Percentiles rank a stretch among this genome's conserved stretches.
Conservation (phyloP, 1,140 invertebrate genomes). For the Polypedilum vanderplanki region DNA sequence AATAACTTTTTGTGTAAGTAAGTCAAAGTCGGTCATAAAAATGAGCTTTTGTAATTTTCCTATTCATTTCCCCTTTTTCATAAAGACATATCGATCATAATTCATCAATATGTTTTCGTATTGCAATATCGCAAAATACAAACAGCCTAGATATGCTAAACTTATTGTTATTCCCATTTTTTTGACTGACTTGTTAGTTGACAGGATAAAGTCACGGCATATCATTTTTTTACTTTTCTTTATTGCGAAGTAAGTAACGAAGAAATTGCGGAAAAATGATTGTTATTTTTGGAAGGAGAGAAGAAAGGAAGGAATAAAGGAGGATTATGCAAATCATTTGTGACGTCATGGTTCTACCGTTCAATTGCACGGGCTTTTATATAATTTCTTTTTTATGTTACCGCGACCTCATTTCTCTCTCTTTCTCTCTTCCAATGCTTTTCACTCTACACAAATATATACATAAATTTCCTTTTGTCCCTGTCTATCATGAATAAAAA, state of each 20-base stretch:
- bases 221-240: background rate
- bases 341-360: constrained; percentile 21
- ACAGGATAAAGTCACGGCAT: constrained; percentile 16
- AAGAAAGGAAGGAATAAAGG: background rate
- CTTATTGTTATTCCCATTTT: background rate
- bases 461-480: background rate
- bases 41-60: background rate
- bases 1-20: no score
- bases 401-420: constrained; percentile 12
- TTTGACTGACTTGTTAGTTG: background rate
- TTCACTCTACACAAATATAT: no score
- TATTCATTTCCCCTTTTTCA: background rate
- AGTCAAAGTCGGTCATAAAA: no score
- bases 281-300: background rate
- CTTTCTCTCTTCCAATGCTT: background rate
- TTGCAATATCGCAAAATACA: constrained; percentile 8
- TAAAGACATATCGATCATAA: background rate
- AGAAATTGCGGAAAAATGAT: constrained; percentile 13
- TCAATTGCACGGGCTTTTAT: constrained; percentile 22
- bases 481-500: constrained; percentile 18
- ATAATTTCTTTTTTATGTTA: constrained; percentile 6
- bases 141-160: background rate
- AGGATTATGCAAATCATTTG: constrained; percentile 27
- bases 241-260: background rate
- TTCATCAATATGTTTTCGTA: background rate